These are phyloP conservation scores for Abrostola triplasia DNA, from an alignment of 2,888 invertebrate species.

Conservation along the genomic window DNA sequence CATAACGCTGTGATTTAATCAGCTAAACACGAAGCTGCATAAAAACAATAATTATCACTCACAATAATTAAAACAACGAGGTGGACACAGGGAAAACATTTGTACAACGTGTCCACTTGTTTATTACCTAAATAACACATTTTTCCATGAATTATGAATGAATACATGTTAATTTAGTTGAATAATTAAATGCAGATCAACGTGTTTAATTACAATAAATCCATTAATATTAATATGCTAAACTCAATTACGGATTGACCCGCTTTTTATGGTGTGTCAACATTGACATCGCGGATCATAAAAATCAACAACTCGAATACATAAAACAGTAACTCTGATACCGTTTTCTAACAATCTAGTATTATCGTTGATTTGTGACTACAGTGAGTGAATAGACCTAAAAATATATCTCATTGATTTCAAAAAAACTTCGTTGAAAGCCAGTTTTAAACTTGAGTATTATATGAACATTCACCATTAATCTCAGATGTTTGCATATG, in stretches of 20 bases:
- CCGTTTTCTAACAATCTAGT: too few species aligned
- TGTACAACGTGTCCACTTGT: not conserved
- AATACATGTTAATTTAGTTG: slow-evolving; percentile 2
- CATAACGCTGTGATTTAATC: not conserved
- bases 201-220: not conserved
- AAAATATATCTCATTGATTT: too few species aligned
- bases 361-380: too few species aligned
- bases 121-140: not conserved
- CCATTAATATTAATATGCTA: slow-evolving; percentile 1
- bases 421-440: too few species aligned
- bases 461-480: too few species aligned
- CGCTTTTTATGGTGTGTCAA: not conserved
- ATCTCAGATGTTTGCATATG: too few species aligned
- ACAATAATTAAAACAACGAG: not conserved
- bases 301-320: too few species aligned
- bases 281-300: not conserved
- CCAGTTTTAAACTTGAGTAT: too few species aligned
- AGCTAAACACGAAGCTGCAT: not conserved
- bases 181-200: slow-evolving; percentile 3
- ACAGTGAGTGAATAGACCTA: too few species aligned
- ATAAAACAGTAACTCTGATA: too few species aligned
- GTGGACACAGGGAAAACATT: not conserved
- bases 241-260: not conserved
- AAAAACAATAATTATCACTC: not conserved
- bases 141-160: not conserved